These are phyloP conservation scores for Stegostoma tigrinum DNA, from an alignment of 2,113 vertebrate genomes.

Conservation along the genomic window DNA sequence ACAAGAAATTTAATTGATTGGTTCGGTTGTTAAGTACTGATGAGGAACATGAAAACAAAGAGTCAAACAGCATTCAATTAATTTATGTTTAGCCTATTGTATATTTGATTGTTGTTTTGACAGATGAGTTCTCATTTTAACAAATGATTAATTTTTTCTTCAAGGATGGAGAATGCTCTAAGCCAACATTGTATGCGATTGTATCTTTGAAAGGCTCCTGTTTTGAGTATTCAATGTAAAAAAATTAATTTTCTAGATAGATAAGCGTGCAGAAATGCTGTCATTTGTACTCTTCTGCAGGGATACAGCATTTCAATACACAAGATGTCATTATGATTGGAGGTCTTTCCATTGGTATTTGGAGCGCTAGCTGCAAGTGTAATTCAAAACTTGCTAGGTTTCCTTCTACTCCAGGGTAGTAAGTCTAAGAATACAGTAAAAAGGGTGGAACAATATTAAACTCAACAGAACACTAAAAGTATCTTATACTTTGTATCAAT, in stretches of 20 bases:
- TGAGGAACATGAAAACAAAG: background rate
- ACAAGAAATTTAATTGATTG: background rate
- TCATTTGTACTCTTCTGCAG: background rate
- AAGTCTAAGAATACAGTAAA: no score
- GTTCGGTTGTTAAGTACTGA: background rate
- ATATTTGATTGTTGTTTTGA: background rate
- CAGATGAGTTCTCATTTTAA: background rate
- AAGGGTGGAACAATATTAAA: background rate
- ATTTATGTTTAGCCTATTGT: background rate
- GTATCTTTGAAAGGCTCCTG: background rate
- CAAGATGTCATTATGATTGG: background rate
- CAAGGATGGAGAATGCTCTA: background rate
- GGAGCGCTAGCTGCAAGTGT: background rate
- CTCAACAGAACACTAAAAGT: background rate
- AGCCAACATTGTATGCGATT: background rate
- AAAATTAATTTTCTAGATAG: background rate
- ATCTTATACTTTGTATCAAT: background rate
- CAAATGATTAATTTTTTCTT: background rate
- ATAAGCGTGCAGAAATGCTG: background rate
- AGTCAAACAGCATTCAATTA: background rate
- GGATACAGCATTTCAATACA: background rate
- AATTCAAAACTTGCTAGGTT: background rate
- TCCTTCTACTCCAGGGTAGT: background rate
- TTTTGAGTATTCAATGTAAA: background rate
- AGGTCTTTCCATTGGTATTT: background rate